Base-by-base conservation (phyloP, 2,797 vertebrate species). In the Geotria australis region DNA sequence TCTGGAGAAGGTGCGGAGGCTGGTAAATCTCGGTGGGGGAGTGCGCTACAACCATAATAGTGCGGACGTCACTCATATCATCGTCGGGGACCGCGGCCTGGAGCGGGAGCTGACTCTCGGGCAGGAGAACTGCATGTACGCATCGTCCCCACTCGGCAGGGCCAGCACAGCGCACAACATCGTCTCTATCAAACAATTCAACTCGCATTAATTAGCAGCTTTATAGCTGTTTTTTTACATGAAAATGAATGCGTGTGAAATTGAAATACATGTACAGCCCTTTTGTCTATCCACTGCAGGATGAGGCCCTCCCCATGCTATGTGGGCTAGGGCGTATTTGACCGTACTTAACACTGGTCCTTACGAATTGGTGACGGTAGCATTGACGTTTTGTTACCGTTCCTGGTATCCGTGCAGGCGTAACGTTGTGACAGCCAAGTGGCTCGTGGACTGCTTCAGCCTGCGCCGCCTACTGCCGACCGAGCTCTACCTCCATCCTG, bases 21-120 rank as follows among this genome's bases (percentile, higher is more conserved):
- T 93, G 55, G 80, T 98, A 61, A 96, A 86, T 64, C 67, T 65
- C 0, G 79, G 79, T 46, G 89, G 89, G 57, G 89, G 88, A 38
- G 67, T 98, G 66, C 80, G 78, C 60, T 95, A 94, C 67, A 89
- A 84, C 72, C 85, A 93, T 24, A 77, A 79, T 61, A 80, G 79
- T 58, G 82, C 84, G 66, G 85, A 93, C 46, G 79, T 98, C 60
- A 86, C 89, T 48, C 88, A 98, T 58, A 73, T 95, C 57, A 75
- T 95, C 59, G 74, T 83, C 69, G 85, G 81, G 60, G 81, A 93
- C 47, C 64, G 70, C 58, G 79, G 77, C 61, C 70, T 77, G 57
- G 82, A 83, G 24, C 63, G 93, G 61, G 81, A 77, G 64, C 73
- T 66, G 14, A 88, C 91, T 62, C 66, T 91, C 58, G 74, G 70